Conservation (phyloP, 2,797 vertebrate genomes). For the Megaceryle alcyon region DNA sequence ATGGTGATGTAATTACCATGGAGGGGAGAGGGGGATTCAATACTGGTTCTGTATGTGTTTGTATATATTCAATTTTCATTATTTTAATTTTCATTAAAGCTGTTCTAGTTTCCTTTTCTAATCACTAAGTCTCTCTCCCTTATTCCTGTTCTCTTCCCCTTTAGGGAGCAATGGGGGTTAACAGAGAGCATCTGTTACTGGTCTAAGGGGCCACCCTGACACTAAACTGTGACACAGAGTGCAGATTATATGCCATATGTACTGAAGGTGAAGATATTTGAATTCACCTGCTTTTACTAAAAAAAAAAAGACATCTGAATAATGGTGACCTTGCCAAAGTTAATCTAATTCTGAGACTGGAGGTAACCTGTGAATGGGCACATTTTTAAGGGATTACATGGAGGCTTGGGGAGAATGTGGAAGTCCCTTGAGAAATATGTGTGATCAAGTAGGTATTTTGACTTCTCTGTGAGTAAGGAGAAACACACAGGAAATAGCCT, state of each 20-base stretch:
- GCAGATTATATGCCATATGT: background rate
- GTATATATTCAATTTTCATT: no score
- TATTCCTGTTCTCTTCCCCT: no score
- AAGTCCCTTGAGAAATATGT: background rate
- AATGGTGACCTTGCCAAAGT: background rate
- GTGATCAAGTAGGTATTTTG: background rate
- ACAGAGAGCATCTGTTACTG: no score
- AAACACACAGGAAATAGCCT: background rate
- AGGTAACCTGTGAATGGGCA: background rate
- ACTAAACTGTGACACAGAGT: background rate
- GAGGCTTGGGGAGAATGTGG: background rate
- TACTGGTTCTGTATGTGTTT: no score
- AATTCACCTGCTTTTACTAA: background rate
- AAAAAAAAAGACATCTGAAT: background rate
- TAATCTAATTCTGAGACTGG: background rate
- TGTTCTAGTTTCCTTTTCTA: no score
- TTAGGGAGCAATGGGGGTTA: no score
- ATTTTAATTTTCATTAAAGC: no score
- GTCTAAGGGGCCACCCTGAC: no score
- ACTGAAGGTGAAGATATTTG: background rate
- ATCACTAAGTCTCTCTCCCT: no score
- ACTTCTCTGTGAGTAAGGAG: background rate
- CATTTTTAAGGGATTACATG: background rate
- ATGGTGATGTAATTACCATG: no score
- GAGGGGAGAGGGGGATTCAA: no score